phyloP scores from a whole-genome alignment of 2,797 vertebrate species.

The Gobio occitaniae region DNA sequence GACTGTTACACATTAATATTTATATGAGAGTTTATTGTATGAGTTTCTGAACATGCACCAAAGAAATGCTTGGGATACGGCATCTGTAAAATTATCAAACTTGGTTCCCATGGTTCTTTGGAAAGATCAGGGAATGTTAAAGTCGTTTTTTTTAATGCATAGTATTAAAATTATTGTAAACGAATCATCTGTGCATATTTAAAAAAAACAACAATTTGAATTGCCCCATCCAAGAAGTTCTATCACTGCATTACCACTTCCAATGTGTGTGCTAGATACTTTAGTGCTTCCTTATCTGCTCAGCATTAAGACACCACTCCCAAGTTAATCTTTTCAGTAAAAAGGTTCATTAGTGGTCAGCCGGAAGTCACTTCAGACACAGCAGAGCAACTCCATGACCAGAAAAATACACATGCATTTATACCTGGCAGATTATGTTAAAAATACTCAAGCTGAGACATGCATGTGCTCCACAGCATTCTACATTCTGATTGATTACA shows the following conservation, averaged over 20 bases:
- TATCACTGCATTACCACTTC: not conserved
- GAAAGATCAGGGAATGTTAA: not conserved
- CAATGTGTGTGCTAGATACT: not conserved
- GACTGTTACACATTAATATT: not conserved
- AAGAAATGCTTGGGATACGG: not conserved
- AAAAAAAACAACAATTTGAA: too few relatives aligned
- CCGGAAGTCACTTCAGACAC: not conserved
- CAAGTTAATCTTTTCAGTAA: not conserved
- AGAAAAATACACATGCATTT: not conserved
- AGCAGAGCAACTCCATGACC: not conserved
- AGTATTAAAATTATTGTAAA: not conserved
- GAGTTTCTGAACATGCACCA: not conserved
- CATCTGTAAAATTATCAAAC: not conserved
- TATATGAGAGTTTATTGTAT: slow-evolving; percentile 1
- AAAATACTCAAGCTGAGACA: not conserved
- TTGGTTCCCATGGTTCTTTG: not conserved
- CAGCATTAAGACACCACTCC: not conserved
- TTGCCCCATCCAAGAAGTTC: not conserved
- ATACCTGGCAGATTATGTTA: not conserved
- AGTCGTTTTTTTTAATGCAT: not conserved
- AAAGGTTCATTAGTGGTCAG: not conserved
- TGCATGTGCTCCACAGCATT: not conserved
- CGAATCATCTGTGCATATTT: not conserved
- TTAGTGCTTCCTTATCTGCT: not conserved
- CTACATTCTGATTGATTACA: not conserved